phyloP scores from a whole-genome alignment of 1,140 invertebrate genomes.

The Drosophila ambigua region DNA sequence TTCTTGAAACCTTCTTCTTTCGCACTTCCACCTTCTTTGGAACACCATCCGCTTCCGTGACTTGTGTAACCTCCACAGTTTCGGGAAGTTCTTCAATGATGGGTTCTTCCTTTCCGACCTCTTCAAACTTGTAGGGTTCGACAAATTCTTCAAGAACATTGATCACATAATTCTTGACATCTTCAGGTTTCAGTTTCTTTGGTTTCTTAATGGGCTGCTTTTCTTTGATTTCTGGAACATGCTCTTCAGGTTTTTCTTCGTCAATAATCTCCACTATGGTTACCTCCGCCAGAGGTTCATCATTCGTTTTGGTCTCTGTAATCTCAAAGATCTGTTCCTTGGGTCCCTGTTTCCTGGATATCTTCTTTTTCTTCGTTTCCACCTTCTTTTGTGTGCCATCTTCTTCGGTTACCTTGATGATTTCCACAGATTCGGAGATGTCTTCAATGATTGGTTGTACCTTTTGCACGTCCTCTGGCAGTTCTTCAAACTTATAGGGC shows the following conservation, averaged over 20 bases:
- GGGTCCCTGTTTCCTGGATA: constrained; percentile 55
- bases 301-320: constrained; percentile 32
- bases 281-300: constrained; percentile 30
- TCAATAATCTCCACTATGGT: constrained; percentile 39
- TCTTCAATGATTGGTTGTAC: constrained; percentile 51
- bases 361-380: constrained; percentile 54
- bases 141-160: constrained; percentile 67
- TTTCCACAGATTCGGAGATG: constrained; percentile 42
- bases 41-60: constrained; percentile 31
- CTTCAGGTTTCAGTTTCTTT: constrained; percentile 61
- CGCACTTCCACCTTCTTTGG: constrained; percentile 47
- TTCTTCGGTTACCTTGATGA: constrained; percentile 21
- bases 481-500: constrained; percentile 13
- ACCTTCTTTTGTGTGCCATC: constrained; percentile 49
- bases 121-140: constrained; percentile 24
- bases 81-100: constrained; percentile 53
- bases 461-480: constrained; percentile 41
- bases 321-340: constrained; percentile 60
- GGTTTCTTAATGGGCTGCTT: constrained; percentile 44
- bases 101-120: constrained; percentile 51
- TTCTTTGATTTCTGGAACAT: background rate
- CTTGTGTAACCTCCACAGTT: constrained; percentile 29
- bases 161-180: constrained; percentile 60
- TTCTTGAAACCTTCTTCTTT: constrained; percentile 56
- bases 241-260: background rate